Evolutionary conservation across 2,797 vertebrate genomes (phyloP), one percentile per base, ranked within the genome.

Genomic region (Onychomys leucogaster): DNA sequence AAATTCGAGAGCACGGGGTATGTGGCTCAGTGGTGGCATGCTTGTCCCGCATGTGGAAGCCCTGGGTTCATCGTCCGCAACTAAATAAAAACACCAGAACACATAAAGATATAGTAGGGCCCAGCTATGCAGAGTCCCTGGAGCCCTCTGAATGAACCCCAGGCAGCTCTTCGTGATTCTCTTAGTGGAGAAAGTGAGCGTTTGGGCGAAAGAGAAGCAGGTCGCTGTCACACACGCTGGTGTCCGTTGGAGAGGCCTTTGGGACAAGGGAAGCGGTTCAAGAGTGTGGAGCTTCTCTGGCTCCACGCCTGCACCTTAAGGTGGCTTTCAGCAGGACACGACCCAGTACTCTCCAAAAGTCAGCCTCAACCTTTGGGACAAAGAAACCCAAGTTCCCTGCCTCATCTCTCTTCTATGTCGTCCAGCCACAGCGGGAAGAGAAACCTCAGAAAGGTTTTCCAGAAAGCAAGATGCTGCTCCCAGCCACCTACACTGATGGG

Each of bases 381-480:
- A 55, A 67, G n/a, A n/a, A n/a, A n/a, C n/a, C n/a, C 11, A 57
- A 41, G 27, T 49, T 67, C 63, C 46, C 19, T 7, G 16, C 59
- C 13, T 23, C 2, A 11, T 17, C 29, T 78, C 52, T 41, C 86
- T 91, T 71, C 65, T 27, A 7, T 59, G n/a, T 1, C 43, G 41
- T 25, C 19, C 61, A 76, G 69, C 61, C 10, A 19, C 1, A 1
- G 19, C 2, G 25, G 19, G 61, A 49, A 10, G 25, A 63, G 83
- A 88, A 63, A 81, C 29, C 61, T 92, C 75, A 84, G 46, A 93
- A 96, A 95, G 59, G 8, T 57, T 94, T 93, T 85, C 57, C 29
- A 52, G 17, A 59, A 55, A 88, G 52, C 11, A 69, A 59, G 67
- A 57, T 27, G 37, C 17, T 25, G 0, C 11, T 19, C n/a, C 29